Conservation (phyloP, 2,113 vertebrate species). For the Saguinus midas region DNA sequence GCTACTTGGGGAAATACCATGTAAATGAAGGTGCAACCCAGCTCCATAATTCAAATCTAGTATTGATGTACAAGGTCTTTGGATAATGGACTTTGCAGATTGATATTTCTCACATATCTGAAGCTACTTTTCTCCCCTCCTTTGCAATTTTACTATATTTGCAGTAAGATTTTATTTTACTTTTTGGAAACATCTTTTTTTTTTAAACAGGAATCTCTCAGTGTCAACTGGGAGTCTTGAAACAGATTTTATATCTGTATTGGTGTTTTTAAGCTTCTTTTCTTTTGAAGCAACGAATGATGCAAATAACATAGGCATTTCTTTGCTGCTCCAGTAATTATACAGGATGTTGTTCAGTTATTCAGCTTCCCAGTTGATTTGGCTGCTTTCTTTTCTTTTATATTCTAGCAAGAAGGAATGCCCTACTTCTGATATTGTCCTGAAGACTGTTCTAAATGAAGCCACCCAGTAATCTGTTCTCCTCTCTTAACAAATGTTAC, state of each 20-base stretch:
- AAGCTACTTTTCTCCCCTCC: conserved; percentile 54
- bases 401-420: neutral
- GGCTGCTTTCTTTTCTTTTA: neutral
- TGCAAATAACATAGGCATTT: neutral
- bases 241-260: conserved; percentile 56
- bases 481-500: neutral
- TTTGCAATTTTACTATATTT: conserved; percentile 51
- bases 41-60: conserved; percentile 72
- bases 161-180: conserved; percentile 31
- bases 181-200: conserved; percentile 5
- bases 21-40: conserved; percentile 71
- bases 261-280: conserved; percentile 36
- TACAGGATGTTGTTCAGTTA: neutral
- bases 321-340: conserved; percentile 44
- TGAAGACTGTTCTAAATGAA: neutral
- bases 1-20: conserved; percentile 72
- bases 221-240: conserved; percentile 42
- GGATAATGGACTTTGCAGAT: conserved; percentile 58
- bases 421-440: neutral
- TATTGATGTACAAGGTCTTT: conserved; percentile 71
- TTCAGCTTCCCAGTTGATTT: neutral
- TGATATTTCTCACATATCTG: conserved; percentile 38
- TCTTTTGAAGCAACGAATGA: conserved; percentile 60
- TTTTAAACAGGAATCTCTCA: neutral
- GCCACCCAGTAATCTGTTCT: neutral